Evolutionary conservation across 1,140 invertebrate species (phyloP), one percentile per base, ranked within the genome.

Genomic region (Elysia chlorotica): DNA sequence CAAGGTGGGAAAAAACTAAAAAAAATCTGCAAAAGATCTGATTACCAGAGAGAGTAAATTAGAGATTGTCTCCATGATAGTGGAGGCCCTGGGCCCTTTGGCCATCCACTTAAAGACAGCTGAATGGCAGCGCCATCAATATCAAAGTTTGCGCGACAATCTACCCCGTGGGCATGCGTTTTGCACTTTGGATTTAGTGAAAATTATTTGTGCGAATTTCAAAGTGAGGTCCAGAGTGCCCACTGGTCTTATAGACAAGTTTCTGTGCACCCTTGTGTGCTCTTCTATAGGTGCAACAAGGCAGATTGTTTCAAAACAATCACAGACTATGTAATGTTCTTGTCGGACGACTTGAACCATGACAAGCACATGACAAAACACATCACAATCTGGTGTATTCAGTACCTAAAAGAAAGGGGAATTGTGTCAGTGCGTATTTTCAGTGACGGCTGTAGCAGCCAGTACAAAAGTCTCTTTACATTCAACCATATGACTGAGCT

Each of bases 211-310:
- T 59, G 56, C 28, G 25, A 59, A 59, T 59, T 59, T 59, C 17
- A 59, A 25, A 59, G 25, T 28, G 56, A 59, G 25, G 28, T 59
- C 56, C 10, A 59, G 28, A 59, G 56, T 59, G 56, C 56, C 10
- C 56, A 59, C 28, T 59, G 56, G 56, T 59, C 56, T 59, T 59
- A 59, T 28, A 59, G 56, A 6, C 56, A 59, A 25, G 56, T 59
- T 48, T 48, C 41, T 48, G 41, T 48, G n/a, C 41, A 48, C n/a
- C 41, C 41, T 10, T 48, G 41, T 48, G 41, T 48, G n/a, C n/a
- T 48, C n/a, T 48, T 48, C n/a, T 48, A 48, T 48, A 48, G n/a
- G n/a, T 48, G 41, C 10, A 48, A 48, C n/a, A n/a, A 48, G 41
- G 41, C 41, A 48, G 41, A 48, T n/a, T 48, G 41, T 48, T n/a